Conservation (phyloP, 2,797 vertebrate genomes). For the Centroberyx gerrardi region DNA sequence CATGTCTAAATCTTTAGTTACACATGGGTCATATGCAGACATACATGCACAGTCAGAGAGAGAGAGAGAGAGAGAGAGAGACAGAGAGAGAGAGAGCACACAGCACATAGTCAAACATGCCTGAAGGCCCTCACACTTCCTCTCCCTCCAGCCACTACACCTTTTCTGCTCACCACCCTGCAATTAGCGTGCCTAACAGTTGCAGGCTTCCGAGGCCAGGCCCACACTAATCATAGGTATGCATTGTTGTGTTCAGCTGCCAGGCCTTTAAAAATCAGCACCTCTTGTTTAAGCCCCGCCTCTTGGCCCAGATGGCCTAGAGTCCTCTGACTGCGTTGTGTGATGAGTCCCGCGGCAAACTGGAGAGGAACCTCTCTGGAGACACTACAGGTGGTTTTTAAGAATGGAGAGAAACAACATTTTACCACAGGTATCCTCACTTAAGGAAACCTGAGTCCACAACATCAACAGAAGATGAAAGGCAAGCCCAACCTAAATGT, state of each 20-base stretch:
- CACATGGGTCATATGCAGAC: conserved; percentile 19
- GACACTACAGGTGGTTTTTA: conserved; percentile 30
- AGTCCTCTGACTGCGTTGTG: conserved; percentile 34
- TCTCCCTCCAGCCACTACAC: conserved; percentile 79
- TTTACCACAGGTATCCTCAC: conserved; percentile 9
- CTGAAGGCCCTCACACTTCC: conserved; percentile 80
- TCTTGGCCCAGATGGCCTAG: conserved; percentile 48
- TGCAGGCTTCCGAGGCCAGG: conserved; percentile 76
- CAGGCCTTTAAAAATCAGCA: conserved; percentile 77
- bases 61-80: conserved; percentile 27
- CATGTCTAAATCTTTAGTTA: conserved; percentile 43
- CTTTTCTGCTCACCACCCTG: conserved; percentile 81
- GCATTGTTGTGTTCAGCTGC: conserved; percentile 81
- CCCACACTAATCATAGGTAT: conserved; percentile 84
- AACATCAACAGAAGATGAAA: conserved; percentile 16
- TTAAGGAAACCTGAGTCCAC: conserved; percentile 2
- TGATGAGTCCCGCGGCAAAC: conserved; percentile 22
- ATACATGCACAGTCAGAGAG: conserved; percentile 18
- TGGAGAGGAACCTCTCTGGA: conserved; percentile 22
- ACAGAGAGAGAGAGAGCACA: conserved; percentile 29
- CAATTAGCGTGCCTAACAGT: conserved; percentile 84
- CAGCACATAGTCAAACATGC: conserved; percentile 72
- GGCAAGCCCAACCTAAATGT: background rate
- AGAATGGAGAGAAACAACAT: conserved; percentile 19
- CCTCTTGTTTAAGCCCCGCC: conserved; percentile 75